A percentile compares a stretch with the other conserved stretches of the same genome.
Evolutionary conservation across 2,113 vertebrate species (phyloP).

Genomic region (Pangasianodon gigas): DNA sequence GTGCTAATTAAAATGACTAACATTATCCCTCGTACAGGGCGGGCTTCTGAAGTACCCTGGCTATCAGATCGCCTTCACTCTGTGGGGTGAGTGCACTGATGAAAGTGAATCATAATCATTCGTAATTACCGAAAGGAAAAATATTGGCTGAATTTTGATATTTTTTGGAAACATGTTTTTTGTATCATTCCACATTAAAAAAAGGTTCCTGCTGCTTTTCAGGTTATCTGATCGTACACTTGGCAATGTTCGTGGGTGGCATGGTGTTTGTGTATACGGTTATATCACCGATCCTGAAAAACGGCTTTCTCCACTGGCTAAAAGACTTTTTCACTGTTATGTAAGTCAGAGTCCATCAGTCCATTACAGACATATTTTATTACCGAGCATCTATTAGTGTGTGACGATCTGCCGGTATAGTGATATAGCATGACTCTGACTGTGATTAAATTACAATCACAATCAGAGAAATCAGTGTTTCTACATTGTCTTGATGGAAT

Average conservation of each 20-base stretch:
- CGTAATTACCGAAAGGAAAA: not conserved
- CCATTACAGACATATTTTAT: not conserved
- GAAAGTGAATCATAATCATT: not conserved
- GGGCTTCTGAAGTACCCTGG: conserved; percentile 86
- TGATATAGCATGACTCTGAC: not conserved
- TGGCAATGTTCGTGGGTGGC: conserved; percentile 75
- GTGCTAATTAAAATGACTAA: too few relatives aligned
- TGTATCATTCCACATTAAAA: not conserved
- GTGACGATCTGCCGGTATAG: not conserved
- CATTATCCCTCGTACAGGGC: conserved; percentile 67
- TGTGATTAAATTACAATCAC: not conserved
- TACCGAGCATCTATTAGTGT: not conserved
- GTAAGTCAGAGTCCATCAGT: conserved; percentile 66
- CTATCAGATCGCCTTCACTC: conserved; percentile 86
- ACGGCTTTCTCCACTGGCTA: conserved; percentile 66
- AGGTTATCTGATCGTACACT: conserved; percentile 85
- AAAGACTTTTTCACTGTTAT: conserved; percentile 66
- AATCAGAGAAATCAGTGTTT: not conserved
- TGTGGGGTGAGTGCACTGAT: conserved; percentile 81
- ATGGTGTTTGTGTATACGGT: conserved; percentile 74
- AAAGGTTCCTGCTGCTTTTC: not conserved
- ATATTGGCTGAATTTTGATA: not conserved
- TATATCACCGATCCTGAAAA: conserved; percentile 74
- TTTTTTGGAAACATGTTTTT: not conserved
- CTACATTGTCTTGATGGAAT: not conserved